Conservation (phyloP, 2,888 invertebrate species). For the Meta bourneti region DNA sequence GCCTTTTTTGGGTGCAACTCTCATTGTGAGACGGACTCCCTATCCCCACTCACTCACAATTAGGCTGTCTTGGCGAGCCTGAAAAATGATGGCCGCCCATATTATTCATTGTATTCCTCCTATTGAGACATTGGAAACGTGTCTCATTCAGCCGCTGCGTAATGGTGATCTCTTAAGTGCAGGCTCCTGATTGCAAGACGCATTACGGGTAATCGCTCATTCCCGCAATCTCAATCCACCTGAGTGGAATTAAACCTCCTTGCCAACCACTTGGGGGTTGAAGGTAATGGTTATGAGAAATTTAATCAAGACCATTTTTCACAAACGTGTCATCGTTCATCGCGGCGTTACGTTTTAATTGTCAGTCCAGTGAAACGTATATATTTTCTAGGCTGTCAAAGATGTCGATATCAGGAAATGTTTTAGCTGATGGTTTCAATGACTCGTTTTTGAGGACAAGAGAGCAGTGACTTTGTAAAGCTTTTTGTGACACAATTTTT, state of each 20-base stretch:
- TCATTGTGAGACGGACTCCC: not conserved
- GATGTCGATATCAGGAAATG: not conserved
- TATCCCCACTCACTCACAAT: not conserved
- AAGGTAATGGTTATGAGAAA: not conserved
- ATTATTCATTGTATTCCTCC: not conserved
- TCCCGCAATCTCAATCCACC: not conserved
- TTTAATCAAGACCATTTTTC: not conserved
- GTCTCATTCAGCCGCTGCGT: not conserved
- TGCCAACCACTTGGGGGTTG: not conserved
- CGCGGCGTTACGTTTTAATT: not conserved
- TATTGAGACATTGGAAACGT: constrained; percentile 1
- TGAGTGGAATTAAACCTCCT: too few species aligned
- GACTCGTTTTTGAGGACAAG: too few species aligned
- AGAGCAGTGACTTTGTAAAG: too few species aligned
- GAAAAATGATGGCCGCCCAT: not conserved
- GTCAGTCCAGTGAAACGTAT: not conserved
- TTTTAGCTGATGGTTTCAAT: not conserved
- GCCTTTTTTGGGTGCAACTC: not conserved
- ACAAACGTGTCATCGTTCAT: not conserved
- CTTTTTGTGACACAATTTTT: too few species aligned
- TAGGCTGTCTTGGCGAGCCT: not conserved
- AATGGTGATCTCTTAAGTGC: constrained; percentile 1
- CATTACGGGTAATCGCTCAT: not conserved
- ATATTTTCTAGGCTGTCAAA: not conserved
- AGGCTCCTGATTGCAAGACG: not conserved